Conservation (phyloP, 2,113 vertebrate genomes). For the Thunnus maccoyii region DNA sequence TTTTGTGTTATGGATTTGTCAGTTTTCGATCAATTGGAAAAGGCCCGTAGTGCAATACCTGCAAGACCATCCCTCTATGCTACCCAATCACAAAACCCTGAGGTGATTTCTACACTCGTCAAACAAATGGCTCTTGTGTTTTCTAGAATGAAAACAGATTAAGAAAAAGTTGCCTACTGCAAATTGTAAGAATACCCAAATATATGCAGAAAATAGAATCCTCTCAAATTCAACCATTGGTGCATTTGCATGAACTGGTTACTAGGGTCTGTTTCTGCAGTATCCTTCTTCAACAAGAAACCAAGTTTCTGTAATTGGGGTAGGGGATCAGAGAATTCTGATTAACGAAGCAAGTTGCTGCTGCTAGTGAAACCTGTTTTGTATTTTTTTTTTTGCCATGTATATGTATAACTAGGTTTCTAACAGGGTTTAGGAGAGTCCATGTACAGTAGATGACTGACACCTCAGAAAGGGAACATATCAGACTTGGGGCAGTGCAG, state of each 20-base stretch:
- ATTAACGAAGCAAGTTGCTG: neutral
- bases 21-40: neutral
- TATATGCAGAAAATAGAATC: neutral
- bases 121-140: neutral
- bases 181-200: neutral
- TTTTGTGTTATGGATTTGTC: neutral
- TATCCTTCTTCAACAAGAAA: neutral
- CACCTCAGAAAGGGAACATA: too few relatives aligned
- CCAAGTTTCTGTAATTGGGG: neutral
- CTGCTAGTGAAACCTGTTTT: neutral
- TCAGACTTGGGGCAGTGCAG: too few relatives aligned
- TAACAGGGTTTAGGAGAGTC: neutral
- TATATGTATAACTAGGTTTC: neutral
- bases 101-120: neutral
- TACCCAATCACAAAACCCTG: neutral
- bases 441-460: too few relatives aligned
- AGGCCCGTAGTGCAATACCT: neutral
- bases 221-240: neutral
- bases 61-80: neutral
- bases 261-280: neutral
- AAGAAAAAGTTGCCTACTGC: slow-evolving; percentile 3
- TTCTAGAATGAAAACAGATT: slow-evolving; percentile 7
- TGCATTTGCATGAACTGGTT: neutral
- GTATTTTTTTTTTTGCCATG: neutral
- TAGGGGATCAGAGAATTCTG: neutral